Percentiles rank a stretch among this genome's conserved stretches.
These are phyloP conservation scores for Eupithecia subfuscata DNA, from an alignment of 2,888 invertebrate species.

Conservation along the genomic window DNA sequence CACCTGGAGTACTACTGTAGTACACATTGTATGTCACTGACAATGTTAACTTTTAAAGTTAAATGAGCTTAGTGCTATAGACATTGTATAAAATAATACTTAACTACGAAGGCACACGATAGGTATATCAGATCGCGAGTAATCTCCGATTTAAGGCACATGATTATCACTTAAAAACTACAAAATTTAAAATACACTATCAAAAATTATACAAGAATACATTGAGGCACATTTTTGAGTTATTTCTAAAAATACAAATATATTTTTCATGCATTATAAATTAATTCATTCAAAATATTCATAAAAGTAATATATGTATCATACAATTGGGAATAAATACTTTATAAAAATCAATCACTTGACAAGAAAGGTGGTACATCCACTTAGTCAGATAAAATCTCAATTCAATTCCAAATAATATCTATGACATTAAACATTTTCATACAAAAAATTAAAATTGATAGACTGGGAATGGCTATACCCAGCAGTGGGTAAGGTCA, in stretches of 20 bases:
- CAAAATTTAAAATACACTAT: constrained; percentile 38
- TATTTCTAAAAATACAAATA: constrained; percentile 47
- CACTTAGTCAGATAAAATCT: constrained; percentile 56
- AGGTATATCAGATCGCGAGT: constrained; percentile 72
- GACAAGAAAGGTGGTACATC: constrained; percentile 50
- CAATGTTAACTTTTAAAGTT: constrained; percentile 43
- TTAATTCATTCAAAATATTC: constrained; percentile 50
- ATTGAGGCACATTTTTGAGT: constrained; percentile 44
- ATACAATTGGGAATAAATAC: constrained; percentile 53
- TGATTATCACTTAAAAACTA: constrained; percentile 55
- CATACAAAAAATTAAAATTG: neutral
- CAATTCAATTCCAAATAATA: constrained; percentile 39
- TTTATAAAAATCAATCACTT: constrained; percentile 51
- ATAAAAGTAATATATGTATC: constrained; percentile 31
- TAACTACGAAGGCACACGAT: constrained; percentile 66
- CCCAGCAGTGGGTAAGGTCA: neutral
- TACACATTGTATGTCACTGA: constrained; percentile 35
- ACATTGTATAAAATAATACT: constrained; percentile 46
- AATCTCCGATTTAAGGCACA: constrained; percentile 77
- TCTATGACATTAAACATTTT: constrained; percentile 19
- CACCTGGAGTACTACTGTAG: constrained; percentile 34
- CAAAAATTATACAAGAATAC: constrained; percentile 38
- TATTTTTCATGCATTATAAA: constrained; percentile 48
- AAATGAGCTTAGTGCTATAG: constrained; percentile 38
- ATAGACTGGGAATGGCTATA: neutral